Evolutionary conservation across 30 jellyfish, hydroid and myxozoan species (phyloP).

Genomic region (Euphysa ruthae): DNA sequence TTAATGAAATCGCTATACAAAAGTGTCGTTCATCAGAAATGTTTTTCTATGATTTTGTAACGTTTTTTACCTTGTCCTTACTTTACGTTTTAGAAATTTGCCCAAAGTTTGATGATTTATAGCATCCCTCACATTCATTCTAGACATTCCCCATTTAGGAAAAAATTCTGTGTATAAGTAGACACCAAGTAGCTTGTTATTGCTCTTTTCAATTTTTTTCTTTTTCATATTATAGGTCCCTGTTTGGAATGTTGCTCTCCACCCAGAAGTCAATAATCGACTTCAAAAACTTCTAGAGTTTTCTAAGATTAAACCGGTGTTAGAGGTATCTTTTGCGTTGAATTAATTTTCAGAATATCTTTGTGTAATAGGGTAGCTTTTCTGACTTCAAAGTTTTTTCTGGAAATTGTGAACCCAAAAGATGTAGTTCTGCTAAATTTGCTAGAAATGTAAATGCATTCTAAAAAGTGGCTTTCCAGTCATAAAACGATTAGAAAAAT

Average conservation of each 20-base stretch:
- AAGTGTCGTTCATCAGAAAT: too few relatives aligned
- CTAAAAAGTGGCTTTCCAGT: too few relatives aligned
- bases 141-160: too few relatives aligned
- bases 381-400: too few relatives aligned
- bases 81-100: neutral
- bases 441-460: too few relatives aligned
- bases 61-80: neutral
- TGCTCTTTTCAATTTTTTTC: neutral
- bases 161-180: too few relatives aligned
- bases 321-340: conserved; percentile 42
- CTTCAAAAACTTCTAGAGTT: conserved; percentile 24
- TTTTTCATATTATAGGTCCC: conserved; percentile 26
- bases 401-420: too few relatives aligned
- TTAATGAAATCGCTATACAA: neutral
- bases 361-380: too few relatives aligned
- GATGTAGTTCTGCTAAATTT: neutral
- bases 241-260: conserved; percentile 47
- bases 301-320: conserved; percentile 54
- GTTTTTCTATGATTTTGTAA: too few relatives aligned
- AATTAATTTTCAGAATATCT: too few relatives aligned
- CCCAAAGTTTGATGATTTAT: conserved; percentile 48
- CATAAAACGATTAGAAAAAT: too few relatives aligned
- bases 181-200: too few relatives aligned
- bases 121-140: conserved; percentile 50
- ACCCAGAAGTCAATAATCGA: conserved; percentile 49